Evolutionary conservation across 92 coral and sea anemone genomes (phyloP).

Genomic region (Porites rus): DNA sequence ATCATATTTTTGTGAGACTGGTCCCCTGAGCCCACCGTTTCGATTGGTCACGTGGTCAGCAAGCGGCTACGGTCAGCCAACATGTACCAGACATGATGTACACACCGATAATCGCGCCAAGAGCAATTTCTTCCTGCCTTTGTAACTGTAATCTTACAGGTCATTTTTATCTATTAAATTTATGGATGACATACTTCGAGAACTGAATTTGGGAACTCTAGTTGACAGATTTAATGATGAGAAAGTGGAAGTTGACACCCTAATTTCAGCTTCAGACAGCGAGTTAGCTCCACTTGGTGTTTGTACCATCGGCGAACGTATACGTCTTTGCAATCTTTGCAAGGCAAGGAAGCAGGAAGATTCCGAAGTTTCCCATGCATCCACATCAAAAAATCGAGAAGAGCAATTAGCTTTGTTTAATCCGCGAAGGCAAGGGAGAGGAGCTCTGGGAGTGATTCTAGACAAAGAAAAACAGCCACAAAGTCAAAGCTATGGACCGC

Average conservation of each 20-base stretch:
- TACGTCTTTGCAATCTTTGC: slow-evolving; percentile 51
- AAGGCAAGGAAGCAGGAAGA: slow-evolving; percentile 11
- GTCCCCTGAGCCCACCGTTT: too few relatives aligned
- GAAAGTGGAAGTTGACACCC: slow-evolving; percentile 36
- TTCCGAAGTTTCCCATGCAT: not conserved
- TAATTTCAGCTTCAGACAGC: slow-evolving; percentile 55
- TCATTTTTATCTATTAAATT: not conserved
- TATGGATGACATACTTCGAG: slow-evolving; percentile 3
- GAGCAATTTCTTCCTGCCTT: too few relatives aligned
- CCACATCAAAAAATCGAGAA: slow-evolving; percentile 31
- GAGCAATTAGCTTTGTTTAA: slow-evolving; percentile 26
- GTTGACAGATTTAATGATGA: slow-evolving; percentile 47
- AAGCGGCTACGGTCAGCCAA: too few relatives aligned
- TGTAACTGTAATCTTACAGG: too few relatives aligned
- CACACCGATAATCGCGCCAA: too few relatives aligned
- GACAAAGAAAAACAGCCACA: not conserved
- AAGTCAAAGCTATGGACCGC: slow-evolving; percentile 31
- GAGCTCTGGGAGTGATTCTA: slow-evolving; percentile 22
- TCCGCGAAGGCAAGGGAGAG: slow-evolving; percentile 4
- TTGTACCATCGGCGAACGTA: slow-evolving; percentile 49
- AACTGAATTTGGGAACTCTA: slow-evolving; percentile 7
- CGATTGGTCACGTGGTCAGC: too few relatives aligned
- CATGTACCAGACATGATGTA: too few relatives aligned
- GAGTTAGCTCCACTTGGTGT: slow-evolving; percentile 58
- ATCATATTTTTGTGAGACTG: too few relatives aligned